phyloP scores from a whole-genome alignment of 1,140 invertebrate species.

The Notospermus geniculatus region DNA sequence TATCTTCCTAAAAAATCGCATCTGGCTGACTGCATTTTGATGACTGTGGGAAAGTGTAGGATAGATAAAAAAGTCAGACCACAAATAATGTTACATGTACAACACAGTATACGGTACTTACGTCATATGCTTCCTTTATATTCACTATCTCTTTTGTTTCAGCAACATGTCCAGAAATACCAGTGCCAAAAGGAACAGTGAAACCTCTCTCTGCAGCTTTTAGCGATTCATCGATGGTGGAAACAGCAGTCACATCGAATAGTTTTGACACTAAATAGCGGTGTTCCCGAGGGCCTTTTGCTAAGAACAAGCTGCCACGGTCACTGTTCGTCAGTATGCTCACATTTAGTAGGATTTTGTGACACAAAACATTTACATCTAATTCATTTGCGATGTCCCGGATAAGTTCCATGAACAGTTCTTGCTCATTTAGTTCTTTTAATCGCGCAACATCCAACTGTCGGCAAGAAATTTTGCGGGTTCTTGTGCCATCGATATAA shows the following conservation, averaged over 20 bases:
- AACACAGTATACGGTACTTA: conserved; percentile 54
- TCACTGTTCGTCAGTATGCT: conserved; percentile 88
- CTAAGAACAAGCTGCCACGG: conserved; percentile 89
- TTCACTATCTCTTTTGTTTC: conserved; percentile 88
- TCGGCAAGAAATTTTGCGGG: conserved; percentile 36
- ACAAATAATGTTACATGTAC: too few relatives aligned
- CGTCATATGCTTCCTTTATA: conserved; percentile 93
- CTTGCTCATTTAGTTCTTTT: conserved; percentile 82
- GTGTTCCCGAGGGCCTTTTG: conserved; percentile 64
- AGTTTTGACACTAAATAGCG: conserved; percentile 83
- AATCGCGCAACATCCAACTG: conserved; percentile 53
- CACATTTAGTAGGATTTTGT: conserved; percentile 95
- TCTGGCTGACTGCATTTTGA: too few relatives aligned
- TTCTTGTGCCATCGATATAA: conserved; percentile 42
- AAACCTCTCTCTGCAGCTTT: conserved; percentile 41
- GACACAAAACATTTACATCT: conserved; percentile 86
- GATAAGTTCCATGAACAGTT: conserved; percentile 92
- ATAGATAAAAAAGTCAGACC: not conserved
- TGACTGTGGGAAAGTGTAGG: not conserved
- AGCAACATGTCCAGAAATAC: conserved; percentile 91
- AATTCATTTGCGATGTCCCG: conserved; percentile 96
- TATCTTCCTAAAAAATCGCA: too few relatives aligned
- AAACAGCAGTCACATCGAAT: conserved; percentile 75
- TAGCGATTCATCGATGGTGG: conserved; percentile 74
- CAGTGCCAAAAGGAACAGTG: conserved; percentile 67